Evolutionary conservation across 2,888 invertebrate genomes (phyloP), one percentile per base, ranked within the genome.

Genomic region (Rhagonycha fulva): DNA sequence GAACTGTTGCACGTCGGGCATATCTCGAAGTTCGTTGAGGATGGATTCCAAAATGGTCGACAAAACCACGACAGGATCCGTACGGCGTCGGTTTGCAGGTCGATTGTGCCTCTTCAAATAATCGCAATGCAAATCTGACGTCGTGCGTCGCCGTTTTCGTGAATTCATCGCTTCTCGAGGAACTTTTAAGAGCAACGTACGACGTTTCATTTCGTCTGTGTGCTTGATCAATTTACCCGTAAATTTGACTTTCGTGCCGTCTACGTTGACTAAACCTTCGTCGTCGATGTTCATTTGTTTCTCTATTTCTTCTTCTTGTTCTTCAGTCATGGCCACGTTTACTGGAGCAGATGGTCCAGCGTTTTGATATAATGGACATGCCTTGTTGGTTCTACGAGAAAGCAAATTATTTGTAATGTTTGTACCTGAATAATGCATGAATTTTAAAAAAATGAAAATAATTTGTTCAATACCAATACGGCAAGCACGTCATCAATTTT

Each of bases 61-160:
- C 72, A 99, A 88, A 0, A 98, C 98, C 12, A 99, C 98, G 0
- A 98, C 93, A 0, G 99, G 99, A 89, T 99, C 99, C 0, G 98
- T 98, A 62, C 99, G 91, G 0, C 97, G 90, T 9, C 99, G 89
- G 85, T 99, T 98, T 0, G 97, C 96, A 0, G 96, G 95, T 81
- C 94, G 91, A 78, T 92, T 92, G 76, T 94, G 94, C 19, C 93
- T 91, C 82, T 96, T 97, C 5, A 98, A 89, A 84, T 98, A 98
- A 89, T 98, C 98, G 87, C 95, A 95, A 83, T 96, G 95, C 72
- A 93, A 90, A 77, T 94, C 94, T 1, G 89, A 89, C 14, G 92
- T 92, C 78, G 93, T 92, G 66, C 93, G 90, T 19, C 93, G 89
- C 74, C 94, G 90, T 85, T 94, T 94, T 68, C 89, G 90, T 77